Evolutionary conservation across 2,113 vertebrate genomes (phyloP).

Genomic region (Elephas maximus): DNA sequence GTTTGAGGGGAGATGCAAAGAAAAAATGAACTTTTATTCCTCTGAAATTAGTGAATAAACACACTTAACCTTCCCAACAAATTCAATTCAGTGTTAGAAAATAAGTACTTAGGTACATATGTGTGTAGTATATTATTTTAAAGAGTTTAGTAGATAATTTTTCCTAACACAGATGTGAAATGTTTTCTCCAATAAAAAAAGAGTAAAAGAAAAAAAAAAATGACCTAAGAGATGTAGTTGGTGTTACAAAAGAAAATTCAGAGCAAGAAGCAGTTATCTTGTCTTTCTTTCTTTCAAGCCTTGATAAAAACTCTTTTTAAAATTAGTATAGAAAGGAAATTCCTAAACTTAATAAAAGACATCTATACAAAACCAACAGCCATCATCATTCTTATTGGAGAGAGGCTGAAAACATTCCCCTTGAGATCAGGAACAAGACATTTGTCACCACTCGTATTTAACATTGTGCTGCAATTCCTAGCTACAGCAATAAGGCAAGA

Average conservation of each 20-base stretch:
- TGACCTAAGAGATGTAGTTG: not conserved
- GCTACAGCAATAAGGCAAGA: too few relatives aligned
- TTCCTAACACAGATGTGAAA: not conserved
- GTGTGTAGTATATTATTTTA: not conserved
- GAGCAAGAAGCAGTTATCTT: not conserved
- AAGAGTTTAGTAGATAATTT: not conserved
- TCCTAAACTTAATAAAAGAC: too few relatives aligned
- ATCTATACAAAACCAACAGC: too few relatives aligned
- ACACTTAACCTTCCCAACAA: not conserved
- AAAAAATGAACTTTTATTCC: not conserved
- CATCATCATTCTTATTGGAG: too few relatives aligned
- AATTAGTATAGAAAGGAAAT: too few relatives aligned
- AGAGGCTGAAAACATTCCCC: too few relatives aligned
- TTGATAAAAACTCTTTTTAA: too few relatives aligned
- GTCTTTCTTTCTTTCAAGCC: not conserved
- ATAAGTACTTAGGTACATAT: not conserved
- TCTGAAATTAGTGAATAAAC: not conserved
- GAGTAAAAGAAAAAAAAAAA: not conserved
- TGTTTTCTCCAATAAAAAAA: not conserved
- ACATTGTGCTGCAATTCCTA: too few relatives aligned
- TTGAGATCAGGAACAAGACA: too few relatives aligned
- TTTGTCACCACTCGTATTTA: too few relatives aligned
- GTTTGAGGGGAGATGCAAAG: not conserved
- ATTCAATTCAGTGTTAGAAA: not conserved
- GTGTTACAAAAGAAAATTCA: not conserved